Evolutionary conservation across 2,797 vertebrate species (phyloP), one percentile per base, ranked within the genome.

Genomic region (Tympanoctomys barrerae): DNA sequence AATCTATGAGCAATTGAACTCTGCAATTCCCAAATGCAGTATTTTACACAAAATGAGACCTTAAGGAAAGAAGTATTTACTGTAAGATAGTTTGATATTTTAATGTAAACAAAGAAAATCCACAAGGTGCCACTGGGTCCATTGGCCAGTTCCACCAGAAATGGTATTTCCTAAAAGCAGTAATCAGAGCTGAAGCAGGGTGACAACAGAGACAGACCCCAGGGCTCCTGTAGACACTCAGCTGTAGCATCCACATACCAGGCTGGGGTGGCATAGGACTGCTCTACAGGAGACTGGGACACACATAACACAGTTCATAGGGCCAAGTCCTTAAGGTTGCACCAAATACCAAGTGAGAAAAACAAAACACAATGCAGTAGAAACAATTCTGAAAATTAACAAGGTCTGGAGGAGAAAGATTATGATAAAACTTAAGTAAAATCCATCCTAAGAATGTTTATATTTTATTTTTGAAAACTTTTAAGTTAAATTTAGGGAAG

Each of bases 91-190:
- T 57, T 62, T 87, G 62, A 26, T 46, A 59, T 68, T 96, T 97
- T 71, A 94, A 83, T 2, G 93, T 66, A 94, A 95, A 87, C 78
- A 46, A 90, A 95, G 61, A 94, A 77, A 87, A 78, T 19, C 42
- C 61, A 81, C 54, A 36, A 66, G 62, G 49, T 73, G 4, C 84
- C 79, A 57, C 33, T 21, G 42, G 46, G 24, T 70, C 61, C 52
- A 62, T 22, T 73, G 2, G 49, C 39, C 75, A 89, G 68, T 80
- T 93, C 75, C 64, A 18, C 28, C 79, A 87, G 42, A 52, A 90
- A 70, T 57, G 46, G 79, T 61, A 39, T 54, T 59, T 31, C 71
- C 31, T 10, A 19, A 92, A 94, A 79, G 36, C 13, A 52, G 39
- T 89, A 86, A 59, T 79, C 81, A 33, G 26, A 64, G 31, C 62